phyloP scores from a whole-genome alignment of 2,113 vertebrate genomes.

The Panthera tigris region DNA sequence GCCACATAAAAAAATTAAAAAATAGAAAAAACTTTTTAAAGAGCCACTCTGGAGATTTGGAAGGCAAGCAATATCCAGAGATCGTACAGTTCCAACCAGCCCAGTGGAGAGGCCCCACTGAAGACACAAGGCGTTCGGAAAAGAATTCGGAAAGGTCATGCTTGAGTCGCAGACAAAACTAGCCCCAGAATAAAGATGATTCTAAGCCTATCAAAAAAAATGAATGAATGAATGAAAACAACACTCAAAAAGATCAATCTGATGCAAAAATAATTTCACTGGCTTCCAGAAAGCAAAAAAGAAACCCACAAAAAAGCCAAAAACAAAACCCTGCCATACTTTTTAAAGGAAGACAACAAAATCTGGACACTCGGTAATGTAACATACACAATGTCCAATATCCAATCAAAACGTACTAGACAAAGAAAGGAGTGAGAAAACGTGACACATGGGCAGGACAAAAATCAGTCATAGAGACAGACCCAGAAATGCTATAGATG shows the following conservation, averaged over 20 bases:
- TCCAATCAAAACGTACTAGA: background rate
- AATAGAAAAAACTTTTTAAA: background rate
- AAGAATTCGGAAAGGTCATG: background rate
- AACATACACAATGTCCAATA: too few species aligned
- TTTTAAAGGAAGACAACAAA: background rate
- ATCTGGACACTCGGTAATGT: background rate
- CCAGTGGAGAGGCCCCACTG: background rate
- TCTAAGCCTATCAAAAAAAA: background rate
- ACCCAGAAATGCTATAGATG: background rate
- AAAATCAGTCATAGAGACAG: background rate
- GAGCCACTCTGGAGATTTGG: background rate
- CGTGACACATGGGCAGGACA: accelerated
- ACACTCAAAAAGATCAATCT: background rate
- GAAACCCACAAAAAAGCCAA: background rate
- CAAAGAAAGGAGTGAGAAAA: background rate
- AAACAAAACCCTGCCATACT: background rate
- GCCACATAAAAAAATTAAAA: background rate
- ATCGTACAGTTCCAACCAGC: background rate
- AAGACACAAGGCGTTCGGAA: background rate
- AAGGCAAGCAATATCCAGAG: background rate
- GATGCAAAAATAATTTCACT: background rate
- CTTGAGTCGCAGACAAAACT: background rate
- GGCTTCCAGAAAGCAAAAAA: background rate
- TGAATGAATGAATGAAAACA: background rate
- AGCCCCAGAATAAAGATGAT: background rate